These are phyloP conservation scores for Zaprionus taronus DNA, from an alignment of 1,140 invertebrate species.

Conservation along the genomic window DNA sequence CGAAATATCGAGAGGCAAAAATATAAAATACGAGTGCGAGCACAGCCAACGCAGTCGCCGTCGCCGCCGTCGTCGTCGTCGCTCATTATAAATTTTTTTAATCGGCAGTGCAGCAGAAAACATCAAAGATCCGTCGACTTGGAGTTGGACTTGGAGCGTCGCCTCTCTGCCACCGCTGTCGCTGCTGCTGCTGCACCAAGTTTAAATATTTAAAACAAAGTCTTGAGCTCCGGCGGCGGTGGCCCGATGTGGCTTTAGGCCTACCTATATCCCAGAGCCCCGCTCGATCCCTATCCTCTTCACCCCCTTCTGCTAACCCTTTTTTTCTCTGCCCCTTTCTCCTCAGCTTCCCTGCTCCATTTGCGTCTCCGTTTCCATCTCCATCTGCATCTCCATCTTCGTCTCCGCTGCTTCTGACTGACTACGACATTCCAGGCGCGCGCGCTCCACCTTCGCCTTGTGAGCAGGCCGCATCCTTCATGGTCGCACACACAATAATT, in stretches of 20 bases:
- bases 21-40: slow-evolving; percentile 73
- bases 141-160: slow-evolving; percentile 25
- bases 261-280: slow-evolving; percentile 4
- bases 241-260: slow-evolving; percentile 31
- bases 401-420: slow-evolving; percentile 31
- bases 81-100: slow-evolving; percentile 82
- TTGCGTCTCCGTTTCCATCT: slow-evolving; percentile 17
- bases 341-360: slow-evolving; percentile 9
- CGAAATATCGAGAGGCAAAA: slow-evolving; percentile 70
- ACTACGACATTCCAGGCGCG: slow-evolving; percentile 71
- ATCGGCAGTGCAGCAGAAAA: slow-evolving; percentile 70
- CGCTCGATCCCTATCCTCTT: background rate
- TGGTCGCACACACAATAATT: slow-evolving; percentile 64
- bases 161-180: slow-evolving; percentile 16
- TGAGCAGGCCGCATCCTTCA: slow-evolving; percentile 60
- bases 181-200: slow-evolving; percentile 70
- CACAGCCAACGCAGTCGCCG: slow-evolving; percentile 23
- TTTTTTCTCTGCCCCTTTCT: background rate
- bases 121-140: slow-evolving; percentile 74
- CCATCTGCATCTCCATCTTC: slow-evolving; percentile 49
- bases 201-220: slow-evolving; percentile 83
- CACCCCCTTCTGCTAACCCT: background rate
- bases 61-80: slow-evolving; percentile 48
- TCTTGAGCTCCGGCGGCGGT: slow-evolving; percentile 42
- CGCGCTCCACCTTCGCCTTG: slow-evolving; percentile 62